Evolutionary conservation across 2,888 invertebrate genomes (phyloP).

Genomic region (Dorcus hopei): DNA sequence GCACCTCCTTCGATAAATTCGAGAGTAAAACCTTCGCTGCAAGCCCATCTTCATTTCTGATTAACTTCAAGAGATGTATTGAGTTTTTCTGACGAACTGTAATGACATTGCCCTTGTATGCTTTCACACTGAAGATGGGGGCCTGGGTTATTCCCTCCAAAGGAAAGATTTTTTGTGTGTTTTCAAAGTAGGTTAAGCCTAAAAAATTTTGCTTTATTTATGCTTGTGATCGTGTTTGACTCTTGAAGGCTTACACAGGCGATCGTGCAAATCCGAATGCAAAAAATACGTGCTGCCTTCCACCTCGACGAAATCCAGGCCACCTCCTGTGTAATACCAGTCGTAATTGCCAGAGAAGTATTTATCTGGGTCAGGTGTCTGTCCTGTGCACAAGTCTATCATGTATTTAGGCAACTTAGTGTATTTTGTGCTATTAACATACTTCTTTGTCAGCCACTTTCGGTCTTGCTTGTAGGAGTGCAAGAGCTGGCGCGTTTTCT

Average conservation of each 20-base stretch:
- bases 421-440: constrained; percentile 11
- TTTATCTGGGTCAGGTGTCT: constrained; percentile 16
- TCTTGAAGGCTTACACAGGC: constrained; percentile 1
- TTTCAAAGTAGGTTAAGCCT: no score
- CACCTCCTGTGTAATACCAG: constrained; percentile 21
- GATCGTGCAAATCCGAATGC: background rate
- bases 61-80: constrained; percentile 7
- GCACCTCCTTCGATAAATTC: background rate
- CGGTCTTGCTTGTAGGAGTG: constrained; percentile 12
- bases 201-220: no score
- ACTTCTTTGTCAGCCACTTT: constrained; percentile 13
- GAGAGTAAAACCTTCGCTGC: background rate
- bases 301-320: background rate
- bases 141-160: background rate
- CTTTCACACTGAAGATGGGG: constrained; percentile 4
- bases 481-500: constrained; percentile 2
- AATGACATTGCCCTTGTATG: background rate
- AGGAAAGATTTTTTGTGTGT: background rate
- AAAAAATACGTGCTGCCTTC: background rate
- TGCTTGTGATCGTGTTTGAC: background rate
- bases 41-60: background rate
- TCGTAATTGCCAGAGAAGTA: constrained; percentile 17
- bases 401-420: constrained; percentile 15
- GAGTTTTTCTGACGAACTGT: constrained; percentile 11
- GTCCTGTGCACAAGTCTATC: constrained; percentile 12